These are phyloP conservation scores for Andrena praecox DNA, from an alignment of 2,888 invertebrate genomes.

Conservation along the genomic window DNA sequence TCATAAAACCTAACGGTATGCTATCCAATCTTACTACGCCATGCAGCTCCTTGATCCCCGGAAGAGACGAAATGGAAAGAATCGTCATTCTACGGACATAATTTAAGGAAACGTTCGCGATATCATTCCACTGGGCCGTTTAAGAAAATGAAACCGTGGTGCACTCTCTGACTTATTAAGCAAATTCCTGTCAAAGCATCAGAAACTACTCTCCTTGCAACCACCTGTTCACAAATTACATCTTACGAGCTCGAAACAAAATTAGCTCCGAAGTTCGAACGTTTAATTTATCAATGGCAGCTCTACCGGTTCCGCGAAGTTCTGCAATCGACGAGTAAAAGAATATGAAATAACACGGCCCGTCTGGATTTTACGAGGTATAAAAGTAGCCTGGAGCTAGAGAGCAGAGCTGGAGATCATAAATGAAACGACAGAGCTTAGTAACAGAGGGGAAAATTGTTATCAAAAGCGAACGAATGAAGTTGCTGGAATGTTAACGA, in stretches of 20 bases:
- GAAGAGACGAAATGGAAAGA: constrained; percentile 6
- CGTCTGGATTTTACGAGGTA: not conserved
- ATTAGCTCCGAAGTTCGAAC: constrained; percentile 1
- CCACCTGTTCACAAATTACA: not conserved
- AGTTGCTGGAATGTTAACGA: constrained; percentile 14
- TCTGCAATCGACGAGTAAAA: not conserved
- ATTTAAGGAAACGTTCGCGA: not conserved
- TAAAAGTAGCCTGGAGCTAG: not conserved
- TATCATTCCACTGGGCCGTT: not conserved
- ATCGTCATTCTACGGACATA: not conserved
- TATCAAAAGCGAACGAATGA: not conserved
- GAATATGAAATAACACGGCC: not conserved
- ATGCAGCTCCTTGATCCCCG: constrained; percentile 16
- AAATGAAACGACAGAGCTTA: constrained; percentile 11
- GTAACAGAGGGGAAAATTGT: not conserved
- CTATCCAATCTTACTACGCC: constrained; percentile 5
- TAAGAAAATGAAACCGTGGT: not conserved
- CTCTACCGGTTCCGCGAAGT: not conserved
- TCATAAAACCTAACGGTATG: constrained; percentile 33
- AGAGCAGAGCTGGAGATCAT: not conserved
- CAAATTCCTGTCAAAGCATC: not conserved
- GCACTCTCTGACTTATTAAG: not conserved
- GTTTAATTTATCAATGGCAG: not conserved
- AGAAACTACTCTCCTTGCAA: not conserved
- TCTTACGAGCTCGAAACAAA: not conserved